Percentiles rank a stretch among this genome's conserved stretches.
These are phyloP conservation scores for Liopterus haemorrhoidalis DNA, from an alignment of 2,888 invertebrate species.

Conservation along the genomic window DNA sequence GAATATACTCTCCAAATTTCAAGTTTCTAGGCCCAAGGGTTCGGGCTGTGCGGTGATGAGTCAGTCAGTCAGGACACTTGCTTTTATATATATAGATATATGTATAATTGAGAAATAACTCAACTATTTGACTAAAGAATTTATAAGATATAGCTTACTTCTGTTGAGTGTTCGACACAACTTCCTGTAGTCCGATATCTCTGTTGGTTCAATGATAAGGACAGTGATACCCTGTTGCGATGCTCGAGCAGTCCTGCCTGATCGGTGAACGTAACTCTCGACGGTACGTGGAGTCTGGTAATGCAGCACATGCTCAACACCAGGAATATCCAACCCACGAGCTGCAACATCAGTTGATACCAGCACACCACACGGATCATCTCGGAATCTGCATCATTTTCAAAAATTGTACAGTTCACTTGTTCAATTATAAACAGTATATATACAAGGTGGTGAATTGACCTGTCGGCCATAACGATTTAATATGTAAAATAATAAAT, in stretches of 20 bases:
- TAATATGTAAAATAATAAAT: no score
- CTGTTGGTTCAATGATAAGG: constrained; percentile 83
- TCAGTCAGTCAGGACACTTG: no score
- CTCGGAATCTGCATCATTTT: constrained; percentile 65
- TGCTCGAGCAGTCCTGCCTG: constrained; percentile 93
- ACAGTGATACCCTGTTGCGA: constrained; percentile 84
- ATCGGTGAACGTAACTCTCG: constrained; percentile 94
- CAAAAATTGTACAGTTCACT: no score
- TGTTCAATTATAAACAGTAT: no score
- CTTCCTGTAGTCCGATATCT: constrained; percentile 71
- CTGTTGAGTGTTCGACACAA: constrained; percentile 78
- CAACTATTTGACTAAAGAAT: constrained; percentile 15
- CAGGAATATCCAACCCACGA: constrained; percentile 90
- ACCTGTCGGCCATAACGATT: no score
- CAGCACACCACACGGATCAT: constrained; percentile 65
- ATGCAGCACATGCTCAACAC: constrained; percentile 91
- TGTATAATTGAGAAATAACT: constrained; percentile 13
- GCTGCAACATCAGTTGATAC: constrained; percentile 97
- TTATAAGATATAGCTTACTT: constrained; percentile 60
- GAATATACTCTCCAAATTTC: no score
- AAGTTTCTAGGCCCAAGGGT: no score
- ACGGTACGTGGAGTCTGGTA: constrained; percentile 92
- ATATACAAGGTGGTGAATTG: no score
- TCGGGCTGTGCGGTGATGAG: no score
- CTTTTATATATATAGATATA: no score